These are phyloP conservation scores for Metellina segmentata DNA, from an alignment of 2,888 invertebrate genomes.

Conservation along the genomic window DNA sequence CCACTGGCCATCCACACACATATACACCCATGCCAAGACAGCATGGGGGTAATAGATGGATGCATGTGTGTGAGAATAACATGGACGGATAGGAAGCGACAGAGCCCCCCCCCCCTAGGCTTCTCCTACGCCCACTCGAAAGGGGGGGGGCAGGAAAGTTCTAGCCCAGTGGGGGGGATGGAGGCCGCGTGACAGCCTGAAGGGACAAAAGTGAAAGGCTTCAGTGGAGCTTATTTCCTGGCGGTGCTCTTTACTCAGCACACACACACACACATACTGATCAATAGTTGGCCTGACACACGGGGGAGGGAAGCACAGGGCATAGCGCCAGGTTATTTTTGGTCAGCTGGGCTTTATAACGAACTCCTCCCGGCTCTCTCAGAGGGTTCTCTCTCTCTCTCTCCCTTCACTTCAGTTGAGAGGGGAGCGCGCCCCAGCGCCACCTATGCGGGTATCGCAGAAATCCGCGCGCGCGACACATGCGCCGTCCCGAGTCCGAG, in stretches of 20 bases:
- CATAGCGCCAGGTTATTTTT: slow-evolving; percentile 76
- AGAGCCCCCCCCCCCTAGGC: slow-evolving; percentile 27
- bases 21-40: too few relatives aligned
- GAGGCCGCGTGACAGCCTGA: slow-evolving; percentile 73
- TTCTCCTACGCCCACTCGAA: slow-evolving; percentile 71
- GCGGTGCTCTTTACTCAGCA: slow-evolving; percentile 60
- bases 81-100: slow-evolving; percentile 55
- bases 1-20: slow-evolving; percentile 25
- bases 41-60: not conserved
- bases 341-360: slow-evolving; percentile 75
- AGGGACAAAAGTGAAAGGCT: slow-evolving; percentile 77
- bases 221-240: slow-evolving; percentile 76
- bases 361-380: slow-evolving; percentile 53
- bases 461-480: slow-evolving; percentile 19
- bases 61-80: slow-evolving; percentile 64
- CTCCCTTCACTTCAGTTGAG: slow-evolving; percentile 64
- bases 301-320: slow-evolving; percentile 54
- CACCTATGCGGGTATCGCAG: slow-evolving; percentile 48
- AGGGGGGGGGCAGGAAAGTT: slow-evolving; percentile 47
- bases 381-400: slow-evolving; percentile 7
- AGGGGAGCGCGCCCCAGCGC: slow-evolving; percentile 46
- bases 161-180: slow-evolving; percentile 28
- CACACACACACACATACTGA: slow-evolving; percentile 67
- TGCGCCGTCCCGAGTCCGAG: slow-evolving; percentile 37
- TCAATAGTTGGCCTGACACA: slow-evolving; percentile 74